Percentiles rank a stretch among this genome's conserved stretches.
Conservation (phyloP, 2,113 vertebrate species). For the Sapajus apella region DNA sequence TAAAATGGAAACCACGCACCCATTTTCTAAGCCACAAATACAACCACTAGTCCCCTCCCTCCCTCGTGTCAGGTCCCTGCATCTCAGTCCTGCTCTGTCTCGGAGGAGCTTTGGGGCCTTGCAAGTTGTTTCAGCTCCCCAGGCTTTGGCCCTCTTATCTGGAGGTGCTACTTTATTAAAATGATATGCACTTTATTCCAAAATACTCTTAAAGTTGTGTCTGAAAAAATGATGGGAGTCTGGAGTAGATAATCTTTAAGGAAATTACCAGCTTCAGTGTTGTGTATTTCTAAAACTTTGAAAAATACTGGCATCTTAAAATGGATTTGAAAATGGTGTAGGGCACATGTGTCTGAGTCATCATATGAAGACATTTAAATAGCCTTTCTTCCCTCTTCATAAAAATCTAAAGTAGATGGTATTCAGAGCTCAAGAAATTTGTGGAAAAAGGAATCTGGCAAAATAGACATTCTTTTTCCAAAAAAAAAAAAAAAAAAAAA, state of each 20-base stretch:
- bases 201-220: neutral
- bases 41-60: neutral
- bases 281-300: neutral
- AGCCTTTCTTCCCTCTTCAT: neutral
- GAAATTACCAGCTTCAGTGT: neutral
- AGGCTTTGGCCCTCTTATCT: neutral
- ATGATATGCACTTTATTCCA: neutral
- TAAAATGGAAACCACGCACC: neutral
- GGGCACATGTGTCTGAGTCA: neutral
- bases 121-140: neutral
- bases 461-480: neutral
- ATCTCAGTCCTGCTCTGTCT: neutral
- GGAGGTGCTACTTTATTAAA: neutral
- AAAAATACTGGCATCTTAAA: neutral
- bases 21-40: neutral
- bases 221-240: neutral
- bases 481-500: neutral
- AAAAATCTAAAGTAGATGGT: slow-evolving; percentile 8
- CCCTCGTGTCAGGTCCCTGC: neutral
- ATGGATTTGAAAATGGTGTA: neutral
- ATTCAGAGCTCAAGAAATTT: neutral
- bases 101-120: neutral
- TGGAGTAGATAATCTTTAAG: neutral
- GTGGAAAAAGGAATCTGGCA: neutral
- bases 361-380: slow-evolving; percentile 18